Evolutionary conservation across 2,113 vertebrate species (phyloP), one percentile per base, ranked within the genome.

Genomic region (Accipiter cooperii): DNA sequence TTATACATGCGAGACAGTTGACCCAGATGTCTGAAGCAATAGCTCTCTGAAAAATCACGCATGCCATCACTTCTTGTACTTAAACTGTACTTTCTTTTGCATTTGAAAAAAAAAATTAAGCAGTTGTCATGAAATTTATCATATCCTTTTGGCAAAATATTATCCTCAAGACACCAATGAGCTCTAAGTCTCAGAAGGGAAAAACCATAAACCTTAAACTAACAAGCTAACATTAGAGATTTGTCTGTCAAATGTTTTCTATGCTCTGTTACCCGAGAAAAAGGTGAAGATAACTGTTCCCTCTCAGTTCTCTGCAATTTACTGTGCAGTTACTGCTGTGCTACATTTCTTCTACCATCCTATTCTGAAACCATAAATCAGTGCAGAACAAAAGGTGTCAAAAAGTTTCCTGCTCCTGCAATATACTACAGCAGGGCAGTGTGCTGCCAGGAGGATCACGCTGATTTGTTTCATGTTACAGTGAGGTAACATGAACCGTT

Each of bases 331-430:
- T 63, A 15, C 31, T 65, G 60, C 51, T 1, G 4, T 13, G 57
- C 24, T 80, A 49, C 29, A 12, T 66, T 76, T 79, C 42, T 61
- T 60, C 29, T 25, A 25, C 46, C 29, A 28, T 60, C 60, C 49
- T 57, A 24, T 47, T 29, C 87, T 9, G 61, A 86, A 76, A 20
- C 54, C 78, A 63, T 49, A 73, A 70, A 79, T 58, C 51, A 82
- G n/a, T 2, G 28, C 22, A 40, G 51, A 64, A 63, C 20, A 5
- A 80, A 81, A 68, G 55, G 44, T 42, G 31, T 40, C 8, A 1
- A 60, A 87, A 96, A 96, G 82, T 95, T 97, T 95, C 78, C 83
- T 88, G 77, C 71, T 64, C 70, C 77, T 26, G 22, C 85, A 69
- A 34, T 5, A 12, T 12, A 13, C 74, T 68, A 61, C 63, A 34